phyloP scores from a whole-genome alignment of 64 coral and sea anemone genomes.

The Porites lutea region DNA sequence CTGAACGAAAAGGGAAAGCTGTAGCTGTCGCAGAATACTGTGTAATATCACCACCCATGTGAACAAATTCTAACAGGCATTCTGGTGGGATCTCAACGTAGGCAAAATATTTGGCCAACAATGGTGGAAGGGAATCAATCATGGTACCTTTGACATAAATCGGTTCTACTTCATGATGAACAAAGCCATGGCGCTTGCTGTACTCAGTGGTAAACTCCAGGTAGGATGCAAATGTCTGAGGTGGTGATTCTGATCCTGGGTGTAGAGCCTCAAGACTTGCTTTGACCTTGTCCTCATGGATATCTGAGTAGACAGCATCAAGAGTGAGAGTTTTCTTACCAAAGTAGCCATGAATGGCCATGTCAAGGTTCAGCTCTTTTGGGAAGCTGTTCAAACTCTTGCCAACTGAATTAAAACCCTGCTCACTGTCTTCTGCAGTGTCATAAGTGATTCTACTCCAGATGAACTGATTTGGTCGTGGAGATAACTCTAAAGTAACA shows the following conservation, averaged over 20 bases:
- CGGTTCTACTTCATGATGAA: conserved; percentile 86
- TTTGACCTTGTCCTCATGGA: conserved; percentile 79
- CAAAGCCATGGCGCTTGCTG: conserved; percentile 91
- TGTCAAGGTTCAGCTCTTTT: conserved; percentile 86
- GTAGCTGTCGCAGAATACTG: conserved; percentile 70
- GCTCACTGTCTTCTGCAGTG: conserved; percentile 65
- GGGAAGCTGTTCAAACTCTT: conserved; percentile 57
- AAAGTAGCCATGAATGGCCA: conserved; percentile 85
- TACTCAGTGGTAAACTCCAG: conserved; percentile 82
- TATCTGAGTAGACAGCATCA: conserved; percentile 84
- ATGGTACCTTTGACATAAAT: conserved; percentile 89
- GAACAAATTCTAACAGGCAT: conserved; percentile 92
- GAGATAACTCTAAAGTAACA: conserved; percentile 77
- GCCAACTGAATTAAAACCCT: conserved; percentile 54
- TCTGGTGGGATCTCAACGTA: conserved; percentile 71
- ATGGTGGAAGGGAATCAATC: conserved; percentile 56
- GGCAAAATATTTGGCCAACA: conserved; percentile 83
- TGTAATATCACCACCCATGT: conserved; percentile 88
- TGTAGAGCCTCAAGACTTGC: conserved; percentile 69
- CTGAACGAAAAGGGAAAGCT: conserved; percentile 84
- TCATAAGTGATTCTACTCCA: conserved; percentile 78
- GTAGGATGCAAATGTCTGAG: conserved; percentile 65
- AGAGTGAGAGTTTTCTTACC: conserved; percentile 74
- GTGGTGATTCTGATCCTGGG: conserved; percentile 37
- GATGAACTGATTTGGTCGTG: conserved; percentile 76